A percentile compares a stretch with the other conserved stretches of the same genome.
These are phyloP conservation scores for Chloroceryle amazona DNA, from an alignment of 2,797 vertebrate genomes.

Conservation along the genomic window DNA sequence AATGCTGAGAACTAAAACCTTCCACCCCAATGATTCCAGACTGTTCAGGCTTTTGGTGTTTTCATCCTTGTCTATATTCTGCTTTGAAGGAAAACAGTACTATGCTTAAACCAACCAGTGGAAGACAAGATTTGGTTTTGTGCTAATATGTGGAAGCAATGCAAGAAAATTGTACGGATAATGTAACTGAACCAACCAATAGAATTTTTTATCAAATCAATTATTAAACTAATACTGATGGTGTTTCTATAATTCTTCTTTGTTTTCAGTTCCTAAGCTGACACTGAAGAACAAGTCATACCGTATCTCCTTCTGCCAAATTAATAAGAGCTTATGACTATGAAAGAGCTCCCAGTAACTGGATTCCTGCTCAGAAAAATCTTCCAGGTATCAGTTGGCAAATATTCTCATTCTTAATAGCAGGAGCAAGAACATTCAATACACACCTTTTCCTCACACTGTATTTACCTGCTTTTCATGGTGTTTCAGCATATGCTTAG, in stretches of 20 bases:
- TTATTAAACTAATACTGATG: not conserved
- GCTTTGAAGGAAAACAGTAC: not conserved
- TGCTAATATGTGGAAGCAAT: not conserved
- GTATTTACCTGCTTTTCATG: not conserved
- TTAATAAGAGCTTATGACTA: not conserved
- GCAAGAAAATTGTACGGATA: not conserved
- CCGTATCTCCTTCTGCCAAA: not conserved
- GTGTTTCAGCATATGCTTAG: not conserved
- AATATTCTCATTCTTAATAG: not conserved
- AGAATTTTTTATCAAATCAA: not conserved
- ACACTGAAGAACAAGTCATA: not conserved
- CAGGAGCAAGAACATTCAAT: not conserved
- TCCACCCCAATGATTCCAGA: not conserved
- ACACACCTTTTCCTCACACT: not conserved
- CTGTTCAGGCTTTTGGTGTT: not conserved
- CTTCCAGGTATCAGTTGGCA: fast-evolving
- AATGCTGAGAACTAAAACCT: conserved; percentile 24
- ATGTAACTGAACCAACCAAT: not conserved
- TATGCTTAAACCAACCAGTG: not conserved
- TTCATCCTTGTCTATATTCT: not conserved
- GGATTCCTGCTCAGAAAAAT: not conserved
- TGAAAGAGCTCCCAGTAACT: not conserved
- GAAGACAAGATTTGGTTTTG: not conserved
- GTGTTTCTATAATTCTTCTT: not conserved
- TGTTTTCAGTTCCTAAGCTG: not conserved